Evolutionary conservation across 2,888 invertebrate genomes (phyloP).

Genomic region (Drosophila incognita): DNA sequence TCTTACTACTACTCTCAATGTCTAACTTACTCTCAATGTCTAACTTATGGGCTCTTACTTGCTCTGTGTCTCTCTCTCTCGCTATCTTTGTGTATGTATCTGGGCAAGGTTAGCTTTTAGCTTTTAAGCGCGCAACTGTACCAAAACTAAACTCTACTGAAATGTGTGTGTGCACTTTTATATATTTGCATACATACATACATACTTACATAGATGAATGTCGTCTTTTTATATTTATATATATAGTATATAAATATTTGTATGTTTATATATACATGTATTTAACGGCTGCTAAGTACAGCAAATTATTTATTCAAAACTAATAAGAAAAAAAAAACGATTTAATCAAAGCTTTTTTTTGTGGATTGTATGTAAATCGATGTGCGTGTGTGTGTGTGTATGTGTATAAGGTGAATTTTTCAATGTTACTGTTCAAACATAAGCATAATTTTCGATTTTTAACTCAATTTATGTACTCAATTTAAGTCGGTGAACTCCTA

Average conservation of each 20-base stretch:
- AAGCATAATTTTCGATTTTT: slow-evolving; percentile 2
- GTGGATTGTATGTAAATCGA: neutral
- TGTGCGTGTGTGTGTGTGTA: neutral
- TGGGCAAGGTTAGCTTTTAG: slow-evolving; percentile 42
- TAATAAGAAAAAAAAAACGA: neutral
- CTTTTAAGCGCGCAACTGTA: slow-evolving; percentile 48
- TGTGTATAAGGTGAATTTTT: slow-evolving; percentile 3
- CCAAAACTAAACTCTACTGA: slow-evolving; percentile 37
- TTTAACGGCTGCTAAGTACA: neutral
- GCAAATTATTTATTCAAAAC: slow-evolving; percentile 5
- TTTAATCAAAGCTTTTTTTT: slow-evolving; percentile 2
- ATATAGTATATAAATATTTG: neutral
- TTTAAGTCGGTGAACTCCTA: slow-evolving; percentile 29
- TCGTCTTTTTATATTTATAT: slow-evolving; percentile 9
- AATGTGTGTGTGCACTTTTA: slow-evolving; percentile 40
- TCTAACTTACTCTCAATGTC: neutral
- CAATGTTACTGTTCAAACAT: slow-evolving; percentile 7
- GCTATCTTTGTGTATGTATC: slow-evolving; percentile 3
- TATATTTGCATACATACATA: slow-evolving; percentile 25
- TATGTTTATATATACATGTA: slow-evolving; percentile 3
- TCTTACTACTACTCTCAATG: neutral
- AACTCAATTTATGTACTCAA: slow-evolving; percentile 2
- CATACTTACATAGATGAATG: neutral
- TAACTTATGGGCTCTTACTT: slow-evolving; percentile 1
- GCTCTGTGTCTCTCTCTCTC: slow-evolving; percentile 1